Conservation (phyloP, 2,113 vertebrate species). For the Craseonycteris thonglongyai region DNA sequence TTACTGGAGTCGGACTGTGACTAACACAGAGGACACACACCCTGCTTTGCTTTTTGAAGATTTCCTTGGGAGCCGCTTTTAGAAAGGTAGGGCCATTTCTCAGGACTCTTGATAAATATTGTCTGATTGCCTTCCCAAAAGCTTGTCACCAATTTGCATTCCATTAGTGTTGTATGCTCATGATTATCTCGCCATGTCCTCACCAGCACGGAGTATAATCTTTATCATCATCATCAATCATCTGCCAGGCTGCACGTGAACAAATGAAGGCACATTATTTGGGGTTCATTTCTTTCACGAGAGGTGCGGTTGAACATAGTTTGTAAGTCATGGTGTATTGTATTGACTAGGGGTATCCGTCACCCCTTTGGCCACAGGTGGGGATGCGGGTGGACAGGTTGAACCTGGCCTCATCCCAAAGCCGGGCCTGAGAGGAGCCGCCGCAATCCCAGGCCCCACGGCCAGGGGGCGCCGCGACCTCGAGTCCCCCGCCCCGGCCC, state of each 20-base stretch:
- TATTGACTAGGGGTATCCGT: rapidly evolving
- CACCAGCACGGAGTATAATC: neutral
- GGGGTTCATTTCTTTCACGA: neutral
- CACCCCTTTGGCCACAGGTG: rapidly evolving
- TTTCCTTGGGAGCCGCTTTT: neutral
- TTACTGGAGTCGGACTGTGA: neutral
- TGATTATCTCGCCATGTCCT: rapidly evolving
- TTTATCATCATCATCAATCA: neutral
- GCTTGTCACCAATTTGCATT: no score
- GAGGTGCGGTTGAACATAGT: neutral
- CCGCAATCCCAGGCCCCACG: neutral
- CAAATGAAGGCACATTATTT: neutral
- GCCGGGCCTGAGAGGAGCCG: neutral
- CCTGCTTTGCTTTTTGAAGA: neutral
- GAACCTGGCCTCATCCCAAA: rapidly evolving
- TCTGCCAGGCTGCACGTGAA: neutral
- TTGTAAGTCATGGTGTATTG: rapidly evolving
- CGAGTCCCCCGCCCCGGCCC: neutral
- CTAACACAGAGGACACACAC: rapidly evolving
- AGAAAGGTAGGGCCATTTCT: neutral
- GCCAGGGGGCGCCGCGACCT: constrained; percentile 1
- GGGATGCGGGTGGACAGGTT: rapidly evolving
- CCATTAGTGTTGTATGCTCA: rapidly evolving
- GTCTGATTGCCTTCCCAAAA: neutral
- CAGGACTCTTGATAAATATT: neutral